A percentile compares a stretch with the other conserved stretches of the same genome.
phyloP scores from a whole-genome alignment of 2,888 invertebrate genomes.

The Lithophane ornitopus region DNA sequence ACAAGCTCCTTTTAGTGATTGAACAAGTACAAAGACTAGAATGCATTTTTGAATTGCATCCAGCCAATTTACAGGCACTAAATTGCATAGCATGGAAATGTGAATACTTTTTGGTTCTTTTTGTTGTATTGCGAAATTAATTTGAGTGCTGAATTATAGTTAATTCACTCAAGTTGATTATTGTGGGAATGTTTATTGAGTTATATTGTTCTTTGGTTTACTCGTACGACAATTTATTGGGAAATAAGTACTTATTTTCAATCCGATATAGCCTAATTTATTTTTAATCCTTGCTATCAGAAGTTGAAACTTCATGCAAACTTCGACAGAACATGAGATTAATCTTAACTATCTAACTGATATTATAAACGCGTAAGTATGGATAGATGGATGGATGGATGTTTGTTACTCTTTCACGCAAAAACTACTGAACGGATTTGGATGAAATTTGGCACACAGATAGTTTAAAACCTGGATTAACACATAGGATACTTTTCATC shows the following conservation, averaged over 20 bases:
- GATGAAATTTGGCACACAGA: too few species aligned
- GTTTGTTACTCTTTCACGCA: too few species aligned
- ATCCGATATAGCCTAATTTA: background rate
- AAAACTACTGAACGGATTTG: too few species aligned
- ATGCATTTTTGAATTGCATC: constrained; percentile 87
- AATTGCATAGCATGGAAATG: constrained; percentile 79
- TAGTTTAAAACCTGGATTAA: too few species aligned
- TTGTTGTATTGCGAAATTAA: constrained; percentile 65
- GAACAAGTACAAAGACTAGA: constrained; percentile 86
- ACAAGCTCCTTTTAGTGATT: constrained; percentile 90
- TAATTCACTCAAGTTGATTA: constrained; percentile 56
- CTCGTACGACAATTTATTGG: constrained; percentile 17
- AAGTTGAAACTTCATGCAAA: background rate
- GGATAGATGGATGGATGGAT: too few species aligned
- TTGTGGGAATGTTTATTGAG: constrained; percentile 53
- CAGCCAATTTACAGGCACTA: constrained; percentile 84
- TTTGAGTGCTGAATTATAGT: constrained; percentile 60
- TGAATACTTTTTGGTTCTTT: constrained; percentile 61
- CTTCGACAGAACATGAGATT: background rate
- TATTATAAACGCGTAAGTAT: too few species aligned
- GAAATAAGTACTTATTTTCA: constrained; percentile 10
- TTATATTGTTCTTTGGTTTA: constrained; percentile 7
- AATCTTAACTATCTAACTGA: too few species aligned
- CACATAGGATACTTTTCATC: too few species aligned
- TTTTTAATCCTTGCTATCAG: background rate